Evolutionary conservation across 2,113 vertebrate species (phyloP), one percentile per base, ranked within the genome.

Genomic region (Platycercus adscitus): DNA sequence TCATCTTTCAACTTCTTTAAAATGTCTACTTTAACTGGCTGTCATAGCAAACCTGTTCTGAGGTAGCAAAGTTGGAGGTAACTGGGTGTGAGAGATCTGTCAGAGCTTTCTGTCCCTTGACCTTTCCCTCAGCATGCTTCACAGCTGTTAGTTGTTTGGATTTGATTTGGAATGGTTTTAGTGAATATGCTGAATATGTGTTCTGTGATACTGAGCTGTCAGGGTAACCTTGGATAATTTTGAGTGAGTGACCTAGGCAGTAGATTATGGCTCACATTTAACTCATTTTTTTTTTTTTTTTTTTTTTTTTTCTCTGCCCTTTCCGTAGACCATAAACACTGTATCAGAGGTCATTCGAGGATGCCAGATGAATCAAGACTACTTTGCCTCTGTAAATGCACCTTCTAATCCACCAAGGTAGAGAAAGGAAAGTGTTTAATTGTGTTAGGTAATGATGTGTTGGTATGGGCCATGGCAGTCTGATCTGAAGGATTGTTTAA

Each of bases 281-380:
- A 77, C 23, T 21, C 37, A 5, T 2, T 46, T 64, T 56, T 37
- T 33, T 14, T 41, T 66, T 6, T 2, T 46, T 64, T 56, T 37
- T 33, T 14, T 41, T 66, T 64, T 56, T 37, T 35, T 14, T 44
- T 66, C 26, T 89, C 25, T 49, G 35, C 13, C 13, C 47, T 91
- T 83, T 93, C 75, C 66, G 72, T 86, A 99, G 99, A 99, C 99
- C 56, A 99, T 99, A 93, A 99, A 99, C 91, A 99, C 99, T 61
- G 99, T 99, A 39, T 99, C 99, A 8, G 99, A 99, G 96, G 99
- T 99, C 56, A 99, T 99, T 92, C 98, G 99, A 87, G 99, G 99
- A 69, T 99, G 98, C 89, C 99, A 99, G 97, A 97, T 99, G 91
- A 99, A 99, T 94, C 99, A 99, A 96, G 99, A 99, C 97, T 99